Evolutionary conservation across 2,888 invertebrate genomes (phyloP).

Genomic region (Brassicogethes aeneus): DNA sequence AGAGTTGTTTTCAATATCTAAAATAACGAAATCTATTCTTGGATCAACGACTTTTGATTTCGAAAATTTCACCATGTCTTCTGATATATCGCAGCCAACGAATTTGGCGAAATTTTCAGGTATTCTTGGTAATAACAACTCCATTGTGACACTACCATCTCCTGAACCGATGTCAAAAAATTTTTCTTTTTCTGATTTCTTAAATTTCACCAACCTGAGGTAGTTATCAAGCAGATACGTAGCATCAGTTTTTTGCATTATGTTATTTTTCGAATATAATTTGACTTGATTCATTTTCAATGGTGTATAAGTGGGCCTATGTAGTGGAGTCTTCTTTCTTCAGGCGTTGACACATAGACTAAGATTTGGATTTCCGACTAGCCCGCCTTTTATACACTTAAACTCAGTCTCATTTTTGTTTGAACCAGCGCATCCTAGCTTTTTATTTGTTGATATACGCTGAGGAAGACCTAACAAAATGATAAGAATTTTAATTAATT

Average conservation of each 20-base stretch:
- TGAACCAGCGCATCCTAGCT: no score
- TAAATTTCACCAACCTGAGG: constrained; percentile 32
- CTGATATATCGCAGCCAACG: constrained; percentile 62
- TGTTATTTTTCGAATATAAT: constrained; percentile 58
- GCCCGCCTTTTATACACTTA: constrained; percentile 15
- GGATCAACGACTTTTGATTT: constrained; percentile 41
- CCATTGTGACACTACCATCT: constrained; percentile 53
- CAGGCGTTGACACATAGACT: background rate
- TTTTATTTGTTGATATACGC: no score
- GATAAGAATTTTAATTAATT: no score
- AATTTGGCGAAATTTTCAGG: constrained; percentile 43
- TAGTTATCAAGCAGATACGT: constrained; percentile 56
- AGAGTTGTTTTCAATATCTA: constrained; percentile 47
- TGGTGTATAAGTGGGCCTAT: constrained; percentile 9
- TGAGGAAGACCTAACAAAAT: no score
- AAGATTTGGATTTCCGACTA: background rate
- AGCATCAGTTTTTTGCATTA: constrained; percentile 59
- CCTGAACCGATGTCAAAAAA: constrained; percentile 57
- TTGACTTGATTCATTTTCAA: constrained; percentile 42
- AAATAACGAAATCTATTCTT: constrained; percentile 39
- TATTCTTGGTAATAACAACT: constrained; percentile 46
- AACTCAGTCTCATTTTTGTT: no score
- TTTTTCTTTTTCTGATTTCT: constrained; percentile 10
- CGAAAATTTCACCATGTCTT: constrained; percentile 62
- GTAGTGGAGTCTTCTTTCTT: constrained; percentile 3